Conservation (phyloP, 1,140 invertebrate genomes). For the Bicyclus anynana region DNA sequence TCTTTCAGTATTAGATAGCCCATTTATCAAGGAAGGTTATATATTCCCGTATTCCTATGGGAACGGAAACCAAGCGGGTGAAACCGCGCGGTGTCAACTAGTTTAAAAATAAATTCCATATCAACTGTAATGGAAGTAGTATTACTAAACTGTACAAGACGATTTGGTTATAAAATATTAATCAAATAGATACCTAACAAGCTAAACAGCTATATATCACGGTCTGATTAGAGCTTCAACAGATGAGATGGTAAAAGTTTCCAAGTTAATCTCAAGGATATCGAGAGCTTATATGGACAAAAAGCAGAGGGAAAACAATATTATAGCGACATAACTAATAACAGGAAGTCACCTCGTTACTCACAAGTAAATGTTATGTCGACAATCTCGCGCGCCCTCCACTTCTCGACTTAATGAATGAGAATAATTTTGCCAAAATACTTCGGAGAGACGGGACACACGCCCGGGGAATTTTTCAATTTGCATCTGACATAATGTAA, state of each 20-base stretch:
- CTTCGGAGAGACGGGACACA: constrained; percentile 73
- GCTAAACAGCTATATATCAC: neutral
- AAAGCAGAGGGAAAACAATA: constrained; percentile 61
- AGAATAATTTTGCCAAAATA: constrained; percentile 76
- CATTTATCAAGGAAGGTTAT: too few species aligned
- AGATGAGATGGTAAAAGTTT: neutral
- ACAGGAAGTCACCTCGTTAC: constrained; percentile 73
- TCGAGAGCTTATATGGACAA: constrained; percentile 1
- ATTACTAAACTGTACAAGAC: too few species aligned
- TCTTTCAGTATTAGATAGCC: too few species aligned
- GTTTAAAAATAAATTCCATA: too few species aligned
- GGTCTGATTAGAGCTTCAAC: neutral
- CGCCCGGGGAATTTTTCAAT: constrained; percentile 76
- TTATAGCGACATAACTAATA: constrained; percentile 69
- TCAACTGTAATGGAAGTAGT: too few species aligned
- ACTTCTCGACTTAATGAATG: constrained; percentile 74
- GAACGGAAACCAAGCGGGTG: too few species aligned
- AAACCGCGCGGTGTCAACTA: too few species aligned
- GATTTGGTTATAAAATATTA: too few species aligned
- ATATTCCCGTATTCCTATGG: too few species aligned
- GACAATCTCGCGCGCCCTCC: constrained; percentile 66
- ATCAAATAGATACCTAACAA: neutral
- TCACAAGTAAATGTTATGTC: constrained; percentile 68
- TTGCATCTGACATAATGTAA: constrained; percentile 76
- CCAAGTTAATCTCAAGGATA: constrained; percentile 5